phyloP scores from a whole-genome alignment of 2,113 vertebrate genomes.

The Clarias macrocephalus region DNA sequence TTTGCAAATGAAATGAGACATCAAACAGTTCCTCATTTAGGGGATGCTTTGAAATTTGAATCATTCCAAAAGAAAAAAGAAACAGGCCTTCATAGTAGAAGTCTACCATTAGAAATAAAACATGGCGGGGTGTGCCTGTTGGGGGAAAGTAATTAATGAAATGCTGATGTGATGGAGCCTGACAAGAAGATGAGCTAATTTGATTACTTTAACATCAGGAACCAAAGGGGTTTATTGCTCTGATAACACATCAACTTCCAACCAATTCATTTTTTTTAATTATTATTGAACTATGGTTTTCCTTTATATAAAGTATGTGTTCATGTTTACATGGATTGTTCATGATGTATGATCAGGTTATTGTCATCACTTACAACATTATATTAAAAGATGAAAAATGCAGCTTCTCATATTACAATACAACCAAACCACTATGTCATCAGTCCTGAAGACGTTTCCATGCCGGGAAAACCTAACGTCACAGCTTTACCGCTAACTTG shows the following conservation, averaged over 20 bases:
- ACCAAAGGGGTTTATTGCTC: neutral
- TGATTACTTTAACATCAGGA: neutral
- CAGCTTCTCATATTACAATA: neutral
- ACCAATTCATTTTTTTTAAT: neutral
- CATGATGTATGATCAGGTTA: neutral
- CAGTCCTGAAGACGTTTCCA: neutral
- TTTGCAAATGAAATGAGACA: conserved; percentile 32
- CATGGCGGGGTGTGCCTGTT: neutral
- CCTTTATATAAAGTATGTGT: neutral
- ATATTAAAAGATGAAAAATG: neutral
- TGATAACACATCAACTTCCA: neutral
- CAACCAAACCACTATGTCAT: neutral
- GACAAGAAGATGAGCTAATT: neutral
- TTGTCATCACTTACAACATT: neutral
- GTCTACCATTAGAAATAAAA: neutral
- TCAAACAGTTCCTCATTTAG: conserved; percentile 24
- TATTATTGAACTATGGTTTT: neutral
- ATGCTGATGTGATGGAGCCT: neutral
- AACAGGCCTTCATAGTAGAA: neutral
- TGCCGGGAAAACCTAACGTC: neutral
- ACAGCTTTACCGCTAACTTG: neutral
- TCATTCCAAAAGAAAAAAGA: conserved; percentile 33
- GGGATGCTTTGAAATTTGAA: conserved; percentile 16
- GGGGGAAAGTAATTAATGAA: neutral
- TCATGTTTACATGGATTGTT: neutral